Conservation (phyloP, 2,113 vertebrate genomes). For the Tragelaphus strepsiceros region DNA sequence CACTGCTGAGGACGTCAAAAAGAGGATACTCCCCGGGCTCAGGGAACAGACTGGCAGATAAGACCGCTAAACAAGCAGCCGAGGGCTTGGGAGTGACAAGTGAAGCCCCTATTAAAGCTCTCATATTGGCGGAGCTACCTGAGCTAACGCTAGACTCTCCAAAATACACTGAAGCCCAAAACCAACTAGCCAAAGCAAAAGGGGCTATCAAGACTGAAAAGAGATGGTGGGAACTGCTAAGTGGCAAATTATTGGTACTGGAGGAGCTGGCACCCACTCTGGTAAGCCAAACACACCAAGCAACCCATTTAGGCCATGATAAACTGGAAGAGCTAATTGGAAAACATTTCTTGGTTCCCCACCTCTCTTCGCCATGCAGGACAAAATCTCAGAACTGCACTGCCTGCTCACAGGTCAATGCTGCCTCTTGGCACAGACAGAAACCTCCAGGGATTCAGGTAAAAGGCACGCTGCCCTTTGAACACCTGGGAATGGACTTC, state of each 20-base stretch:
- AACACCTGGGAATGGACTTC: neutral
- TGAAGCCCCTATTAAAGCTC: neutral
- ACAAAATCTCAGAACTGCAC: neutral
- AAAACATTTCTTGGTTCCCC: neutral
- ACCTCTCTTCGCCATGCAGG: neutral
- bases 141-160: neutral
- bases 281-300: neutral
- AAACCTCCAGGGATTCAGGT: neutral
- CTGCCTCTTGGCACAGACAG: neutral
- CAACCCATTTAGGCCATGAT: neutral
- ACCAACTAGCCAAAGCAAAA: neutral
- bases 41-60: neutral
- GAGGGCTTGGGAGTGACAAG: neutral
- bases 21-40: neutral
- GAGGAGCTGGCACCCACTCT: neutral
- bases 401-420: neutral
- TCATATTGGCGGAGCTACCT: neutral
- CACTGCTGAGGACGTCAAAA: neutral
- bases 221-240: neutral
- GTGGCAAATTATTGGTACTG: neutral
- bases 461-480: neutral
- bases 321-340: neutral
- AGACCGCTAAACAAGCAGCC: neutral
- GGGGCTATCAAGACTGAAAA: neutral
- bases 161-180: neutral